Evolutionary conservation across 2,797 vertebrate genomes (phyloP).

Genomic region (Lophius americanus): DNA sequence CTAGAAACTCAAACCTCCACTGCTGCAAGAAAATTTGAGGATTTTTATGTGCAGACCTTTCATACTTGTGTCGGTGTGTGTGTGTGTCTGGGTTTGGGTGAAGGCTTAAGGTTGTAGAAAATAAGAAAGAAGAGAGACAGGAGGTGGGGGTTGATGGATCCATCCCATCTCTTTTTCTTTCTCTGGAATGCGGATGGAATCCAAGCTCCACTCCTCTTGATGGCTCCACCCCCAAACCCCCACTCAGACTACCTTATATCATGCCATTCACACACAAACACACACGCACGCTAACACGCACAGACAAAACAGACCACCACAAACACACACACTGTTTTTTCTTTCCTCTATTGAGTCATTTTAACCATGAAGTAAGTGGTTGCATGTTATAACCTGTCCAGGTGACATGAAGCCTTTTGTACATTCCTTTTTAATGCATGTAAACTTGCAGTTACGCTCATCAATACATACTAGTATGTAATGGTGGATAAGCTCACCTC

Average conservation of each 20-base stretch:
- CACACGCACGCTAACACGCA: slow-evolving; percentile 17
- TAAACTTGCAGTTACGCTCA: neutral
- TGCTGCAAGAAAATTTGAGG: too few species aligned
- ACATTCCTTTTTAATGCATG: slow-evolving; percentile 9
- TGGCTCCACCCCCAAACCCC: slow-evolving; percentile 61
- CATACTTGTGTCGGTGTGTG: too few species aligned
- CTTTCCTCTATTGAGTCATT: slow-evolving; percentile 43
- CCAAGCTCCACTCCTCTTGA: slow-evolving; percentile 60
- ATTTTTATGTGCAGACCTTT: too few species aligned
- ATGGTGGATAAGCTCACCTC: neutral
- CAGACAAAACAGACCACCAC: slow-evolving; percentile 1
- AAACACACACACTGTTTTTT: slow-evolving; percentile 8
- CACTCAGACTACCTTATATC: slow-evolving; percentile 64
- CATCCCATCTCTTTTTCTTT: slow-evolving; percentile 60
- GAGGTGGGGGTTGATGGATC: slow-evolving; percentile 62
- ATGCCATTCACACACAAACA: slow-evolving; percentile 23
- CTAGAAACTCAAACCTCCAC: too few species aligned
- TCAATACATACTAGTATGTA: neutral
- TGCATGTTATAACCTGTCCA: slow-evolving; percentile 46
- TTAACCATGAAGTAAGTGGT: slow-evolving; percentile 39
- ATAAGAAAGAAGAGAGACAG: slow-evolving; percentile 36
- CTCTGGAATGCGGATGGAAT: slow-evolving; percentile 75
- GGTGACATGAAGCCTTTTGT: slow-evolving; percentile 15
- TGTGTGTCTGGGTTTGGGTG: slow-evolving; percentile 32
- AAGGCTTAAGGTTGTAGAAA: slow-evolving; percentile 22